Evolutionary conservation across 2,888 invertebrate species (phyloP), one percentile per base, ranked within the genome.

Genomic region (Drosophila rellima): DNA sequence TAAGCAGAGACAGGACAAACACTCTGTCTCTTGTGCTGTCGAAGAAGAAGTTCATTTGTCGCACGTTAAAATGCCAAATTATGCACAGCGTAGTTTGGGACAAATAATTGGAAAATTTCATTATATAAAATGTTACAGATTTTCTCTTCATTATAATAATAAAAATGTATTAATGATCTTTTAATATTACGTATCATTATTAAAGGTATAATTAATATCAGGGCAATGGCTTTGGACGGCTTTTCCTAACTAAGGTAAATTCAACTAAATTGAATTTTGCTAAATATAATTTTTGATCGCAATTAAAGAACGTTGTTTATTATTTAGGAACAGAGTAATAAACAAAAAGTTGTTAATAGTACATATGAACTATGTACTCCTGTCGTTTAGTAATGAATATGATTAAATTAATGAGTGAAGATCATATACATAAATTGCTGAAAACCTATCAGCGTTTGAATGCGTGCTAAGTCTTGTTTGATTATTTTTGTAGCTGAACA

Each of bases 1-100:
- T 75, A 80, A 80, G 45, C 60, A 60, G 61, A 61, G 62, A 15
- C 56, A 51, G 33, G 31, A 13, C 23, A 11, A 23, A 26, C 47
- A 13, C 17, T 33, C 23, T 11, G 37, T 35, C 23, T 17, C 45
- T 45, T 26, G 18, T 23, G 44, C 31, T 45, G 35, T 20, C 44
- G 5, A 26, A 26, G 17, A 26, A 26, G 57, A 26, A 37, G 47
- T 47, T 47, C 37, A 47, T 57, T 57, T 57, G 26, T 29, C 8
- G 2, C 33, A 7, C 37, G 29, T 18, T 23, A 23, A 59, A 55
- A 42, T 40, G n/a, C 5, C 10, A 39, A 39, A 65, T 42, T 40
- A 44, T 37, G 10, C 10, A 6, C 29, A 33, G 40, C 31, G 13
- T 55, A 42, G 44, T 23, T 55, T 17, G 15, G 15, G 3, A 26